Base-by-base conservation (phyloP, 2,888 invertebrate species). In the Drosophila mimetica region DNA sequence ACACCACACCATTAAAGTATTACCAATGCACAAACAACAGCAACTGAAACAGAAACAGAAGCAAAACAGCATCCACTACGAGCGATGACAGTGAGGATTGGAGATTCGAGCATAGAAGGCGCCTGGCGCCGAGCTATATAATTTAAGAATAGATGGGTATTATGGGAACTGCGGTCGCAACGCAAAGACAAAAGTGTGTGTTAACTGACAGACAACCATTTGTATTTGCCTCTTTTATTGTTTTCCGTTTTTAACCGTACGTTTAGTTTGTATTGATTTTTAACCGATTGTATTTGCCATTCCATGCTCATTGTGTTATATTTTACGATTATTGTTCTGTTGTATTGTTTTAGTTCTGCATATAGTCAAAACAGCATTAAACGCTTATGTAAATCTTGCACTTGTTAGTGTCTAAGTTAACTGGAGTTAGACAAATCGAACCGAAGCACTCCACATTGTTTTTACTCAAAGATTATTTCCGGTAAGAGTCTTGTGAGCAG, bases 91-190 rank as follows among this genome's bases (percentile, higher is more conserved):
- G 37, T 53, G 34, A 66, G 36, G 16, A 39, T 1, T 9, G 20
- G 13, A 20, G 30, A 54, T 46, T n/a, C 18, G 25, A 48, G 34
- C 14, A 71, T 46, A 59, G 42, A 18, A 60, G 37, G 69, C 86
- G 80, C 86, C 36, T 73, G 82, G 80, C 80, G 80, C 57, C 53
- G 42, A 52, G 41, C 50, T 58, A 55, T 54, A 66, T 59, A 70
- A 74, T 58, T 71, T 58, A 66, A 41, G 59, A 34, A 39, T 11
- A 44, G 42, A 67, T 60, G 80, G 86, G 83, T 85, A 81, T 81
- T 83, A 76, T 65, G 83, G 83, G 80, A 77, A 77, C 79, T 81
- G 83, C 86, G 86, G 80, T 85, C 86, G 83, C 83, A 83, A 77
- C 64, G 76, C 76, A 67, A 84, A 58, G 66, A 78, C 81, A 36